Conservation (phyloP, 2,797 vertebrate genomes). For the Sebastes steindachneri region DNA sequence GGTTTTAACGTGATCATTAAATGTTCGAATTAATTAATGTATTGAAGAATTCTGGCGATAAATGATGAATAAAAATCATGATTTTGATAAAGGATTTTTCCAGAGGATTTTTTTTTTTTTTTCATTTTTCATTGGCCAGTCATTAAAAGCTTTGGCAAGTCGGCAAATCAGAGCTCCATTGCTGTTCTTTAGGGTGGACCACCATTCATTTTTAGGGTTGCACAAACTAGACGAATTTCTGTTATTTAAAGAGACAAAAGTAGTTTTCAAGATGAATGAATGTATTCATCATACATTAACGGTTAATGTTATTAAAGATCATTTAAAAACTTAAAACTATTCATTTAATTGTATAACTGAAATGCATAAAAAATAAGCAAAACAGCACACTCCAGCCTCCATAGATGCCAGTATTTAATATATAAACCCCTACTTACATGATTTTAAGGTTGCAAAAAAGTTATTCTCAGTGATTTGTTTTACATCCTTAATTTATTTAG, state of each 20-base stretch:
- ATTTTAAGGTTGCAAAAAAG: too few relatives aligned
- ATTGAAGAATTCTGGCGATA: background rate
- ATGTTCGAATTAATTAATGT: conserved; percentile 23
- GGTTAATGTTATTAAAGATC: background rate
- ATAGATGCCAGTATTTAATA: background rate
- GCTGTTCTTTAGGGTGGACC: background rate
- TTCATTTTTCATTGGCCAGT: background rate
- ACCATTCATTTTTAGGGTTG: background rate
- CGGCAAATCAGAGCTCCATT: background rate
- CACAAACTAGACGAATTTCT: background rate
- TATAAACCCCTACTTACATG: background rate
- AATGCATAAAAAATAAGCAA: background rate
- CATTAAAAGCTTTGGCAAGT: background rate
- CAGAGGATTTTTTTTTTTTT: background rate
- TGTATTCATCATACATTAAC: background rate
- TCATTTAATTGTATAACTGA: background rate
- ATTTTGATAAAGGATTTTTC: background rate
- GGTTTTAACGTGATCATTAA: conserved; percentile 6
- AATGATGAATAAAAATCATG: conserved; percentile 27
- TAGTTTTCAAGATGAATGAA: background rate
- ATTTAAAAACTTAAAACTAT: background rate
- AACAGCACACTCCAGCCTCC: background rate
- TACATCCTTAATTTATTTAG: background rate
- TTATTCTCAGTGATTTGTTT: background rate
- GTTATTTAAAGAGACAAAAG: background rate